These are phyloP conservation scores for Boleophthalmus pectinirostris DNA, from an alignment of 2,113 vertebrate species.

Conservation along the genomic window DNA sequence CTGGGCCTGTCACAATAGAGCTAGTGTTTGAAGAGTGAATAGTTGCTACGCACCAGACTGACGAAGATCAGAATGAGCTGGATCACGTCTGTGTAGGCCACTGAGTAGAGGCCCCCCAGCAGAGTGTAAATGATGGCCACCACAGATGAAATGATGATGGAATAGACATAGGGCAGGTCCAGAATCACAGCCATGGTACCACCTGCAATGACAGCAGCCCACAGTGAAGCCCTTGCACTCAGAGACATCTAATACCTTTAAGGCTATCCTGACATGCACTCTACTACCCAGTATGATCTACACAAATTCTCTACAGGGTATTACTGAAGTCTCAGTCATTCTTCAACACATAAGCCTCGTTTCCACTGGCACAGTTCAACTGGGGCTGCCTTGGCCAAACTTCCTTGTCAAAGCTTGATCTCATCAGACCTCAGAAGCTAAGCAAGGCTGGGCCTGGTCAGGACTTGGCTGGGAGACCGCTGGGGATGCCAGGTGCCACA, in stretches of 20 bases:
- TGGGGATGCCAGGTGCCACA: too few species aligned
- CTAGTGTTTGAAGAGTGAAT: not conserved
- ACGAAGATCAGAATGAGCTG: constrained; percentile 81
- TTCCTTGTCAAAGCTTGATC: too few species aligned
- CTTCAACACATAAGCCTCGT: constrained; percentile 10
- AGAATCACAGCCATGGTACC: constrained; percentile 83
- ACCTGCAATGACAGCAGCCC: constrained; percentile 66
- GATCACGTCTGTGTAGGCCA: constrained; percentile 85
- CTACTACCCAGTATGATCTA: constrained; percentile 8
- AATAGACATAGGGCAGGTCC: constrained; percentile 75
- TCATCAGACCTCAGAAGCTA: too few species aligned
- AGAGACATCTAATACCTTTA: not conserved
- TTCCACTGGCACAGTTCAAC: too few species aligned
- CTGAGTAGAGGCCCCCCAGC: constrained; percentile 84
- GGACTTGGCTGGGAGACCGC: too few species aligned
- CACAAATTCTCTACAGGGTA: constrained; percentile 7
- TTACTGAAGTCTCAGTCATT: constrained; percentile 12
- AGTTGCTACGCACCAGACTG: constrained; percentile 77
- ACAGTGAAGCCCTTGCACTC: constrained; percentile 18
- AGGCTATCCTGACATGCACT: constrained; percentile 48
- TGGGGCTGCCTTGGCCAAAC: too few species aligned
- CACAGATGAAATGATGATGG: constrained; percentile 80
- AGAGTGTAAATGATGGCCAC: constrained; percentile 82
- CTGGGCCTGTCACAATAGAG: not conserved
- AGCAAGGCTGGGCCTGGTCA: too few species aligned